Percentiles rank a stretch among this genome's conserved stretches.
phyloP scores from a whole-genome alignment of 2,888 invertebrate genomes.

The Perizoma affinitatum region DNA sequence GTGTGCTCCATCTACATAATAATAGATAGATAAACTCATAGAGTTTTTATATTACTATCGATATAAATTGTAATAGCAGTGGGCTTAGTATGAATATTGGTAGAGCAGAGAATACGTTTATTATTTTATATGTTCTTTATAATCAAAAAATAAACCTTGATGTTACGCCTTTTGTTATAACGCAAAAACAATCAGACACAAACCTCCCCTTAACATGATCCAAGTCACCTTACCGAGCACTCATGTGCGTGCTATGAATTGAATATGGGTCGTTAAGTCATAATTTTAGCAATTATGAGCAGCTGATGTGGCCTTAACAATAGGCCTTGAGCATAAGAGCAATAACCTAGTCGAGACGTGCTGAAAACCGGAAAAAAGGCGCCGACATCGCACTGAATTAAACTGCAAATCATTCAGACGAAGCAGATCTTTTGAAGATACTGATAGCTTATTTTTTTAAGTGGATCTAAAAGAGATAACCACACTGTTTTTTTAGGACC shows the following conservation, averaged over 20 bases:
- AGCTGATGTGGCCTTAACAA: slow-evolving; percentile 50
- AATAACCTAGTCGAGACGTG: slow-evolving; percentile 51
- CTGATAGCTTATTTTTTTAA: background rate
- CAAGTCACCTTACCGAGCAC: slow-evolving; percentile 38
- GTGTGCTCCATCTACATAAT: no score
- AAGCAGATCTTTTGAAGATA: no score
- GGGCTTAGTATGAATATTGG: no score
- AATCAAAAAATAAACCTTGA: no score
- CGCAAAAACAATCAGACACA: background rate
- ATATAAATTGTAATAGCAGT: no score
- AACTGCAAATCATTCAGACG: background rate
- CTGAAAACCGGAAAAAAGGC: slow-evolving; percentile 25
- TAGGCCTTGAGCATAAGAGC: slow-evolving; percentile 54
- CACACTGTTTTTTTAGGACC: background rate
- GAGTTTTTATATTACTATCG: no score
- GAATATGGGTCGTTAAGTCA: slow-evolving; percentile 33
- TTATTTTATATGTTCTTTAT: no score
- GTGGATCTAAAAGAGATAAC: background rate
- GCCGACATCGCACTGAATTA: slow-evolving; percentile 2
- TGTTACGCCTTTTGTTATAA: no score
- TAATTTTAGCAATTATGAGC: slow-evolving; percentile 21
- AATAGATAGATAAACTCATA: no score
- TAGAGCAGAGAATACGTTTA: no score
- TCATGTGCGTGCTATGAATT: slow-evolving; percentile 43
- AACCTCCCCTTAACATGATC: slow-evolving; percentile 28